Base-by-base conservation (phyloP, 2,888 invertebrate species). In the Acanthopleura granulata region DNA sequence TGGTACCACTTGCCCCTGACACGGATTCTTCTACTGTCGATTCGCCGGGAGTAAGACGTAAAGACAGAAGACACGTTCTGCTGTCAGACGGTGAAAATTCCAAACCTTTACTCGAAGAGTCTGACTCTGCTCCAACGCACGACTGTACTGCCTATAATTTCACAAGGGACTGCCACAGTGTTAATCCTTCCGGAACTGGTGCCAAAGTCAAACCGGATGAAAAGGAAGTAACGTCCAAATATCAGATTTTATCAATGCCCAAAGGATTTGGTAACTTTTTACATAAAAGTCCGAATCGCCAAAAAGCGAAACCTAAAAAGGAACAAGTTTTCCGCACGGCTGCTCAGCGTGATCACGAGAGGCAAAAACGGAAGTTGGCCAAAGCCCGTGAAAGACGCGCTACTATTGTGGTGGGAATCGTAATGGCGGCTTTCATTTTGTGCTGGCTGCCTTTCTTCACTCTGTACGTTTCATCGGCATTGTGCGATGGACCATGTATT, bases 371-470 rank as follows among this genome's bases (percentile, higher is more conserved):
- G 77, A 93, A 97, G 84, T 93, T 98, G 85, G 98, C 98, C 0
- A 93, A 97, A 81, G 97, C 98, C 87, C 96, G 97, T 90, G 99
- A 99, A 91, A 95, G 99, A 86, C 93, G 99, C 70, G 99, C 99
- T 1, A 99, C 98, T 0, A 92, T 99, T 30, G 98, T 99, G 81
- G 92, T 99, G 81, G 99, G 99, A 61, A 93, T 99, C 78, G 98
- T 99, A 83, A 97, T 99, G 96, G 98, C 97, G 79, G 97, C 98
- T 84, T 99, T 99, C 91, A 98, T 99, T 85, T 95, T 97, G 76
- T 98, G 98, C 89, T 98, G 99, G 99, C 92, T 99, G 88, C 99
- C 99, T 0, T 99, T 99, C 91, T 99, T 99, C 93, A 95, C 88
- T 9, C 83, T 91, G 77, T 92, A 92, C 80, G 88, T 91, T 0